phyloP scores from a whole-genome alignment of 23 tunicate genomes.

The Clavelina lepadiformis region DNA sequence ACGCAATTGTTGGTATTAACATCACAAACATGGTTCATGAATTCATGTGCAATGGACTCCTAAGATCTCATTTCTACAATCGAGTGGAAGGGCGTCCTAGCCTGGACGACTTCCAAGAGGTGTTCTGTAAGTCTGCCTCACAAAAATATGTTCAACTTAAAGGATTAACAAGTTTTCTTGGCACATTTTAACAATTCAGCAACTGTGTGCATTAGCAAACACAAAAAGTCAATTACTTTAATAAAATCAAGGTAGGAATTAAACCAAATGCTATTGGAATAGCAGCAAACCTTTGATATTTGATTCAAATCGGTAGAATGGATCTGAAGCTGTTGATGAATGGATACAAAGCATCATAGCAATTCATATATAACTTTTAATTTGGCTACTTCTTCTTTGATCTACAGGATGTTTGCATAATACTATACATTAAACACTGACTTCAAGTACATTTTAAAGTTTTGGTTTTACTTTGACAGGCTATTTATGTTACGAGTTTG shows the following conservation, averaged over 20 bases:
- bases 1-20: slow-evolving; percentile 84
- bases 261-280: no score
- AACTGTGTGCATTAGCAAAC: background rate
- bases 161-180: no score
- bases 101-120: slow-evolving; percentile 47
- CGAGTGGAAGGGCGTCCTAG: slow-evolving; percentile 38
- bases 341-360: no score
- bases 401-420: background rate
- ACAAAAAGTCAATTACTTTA: background rate
- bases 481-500: slow-evolving; percentile 63
- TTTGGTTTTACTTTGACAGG: slow-evolving; percentile 15
- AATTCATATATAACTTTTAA: background rate
- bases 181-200: background rate
- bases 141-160: no score
- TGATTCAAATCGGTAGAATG: no score
- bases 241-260: background rate
- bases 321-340: no score
- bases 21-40: slow-evolving; percentile 71
- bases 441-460: background rate
- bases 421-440: background rate
- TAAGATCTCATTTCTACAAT: slow-evolving; percentile 79
- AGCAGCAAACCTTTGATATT: no score
- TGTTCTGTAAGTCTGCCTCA: slow-evolving; percentile 42
- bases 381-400: background rate
- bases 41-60: slow-evolving; percentile 44